A percentile compares a stretch with the other conserved stretches of the same genome.
Evolutionary conservation across 2,797 vertebrate species (phyloP).

Genomic region (Anguilla obscura): DNA sequence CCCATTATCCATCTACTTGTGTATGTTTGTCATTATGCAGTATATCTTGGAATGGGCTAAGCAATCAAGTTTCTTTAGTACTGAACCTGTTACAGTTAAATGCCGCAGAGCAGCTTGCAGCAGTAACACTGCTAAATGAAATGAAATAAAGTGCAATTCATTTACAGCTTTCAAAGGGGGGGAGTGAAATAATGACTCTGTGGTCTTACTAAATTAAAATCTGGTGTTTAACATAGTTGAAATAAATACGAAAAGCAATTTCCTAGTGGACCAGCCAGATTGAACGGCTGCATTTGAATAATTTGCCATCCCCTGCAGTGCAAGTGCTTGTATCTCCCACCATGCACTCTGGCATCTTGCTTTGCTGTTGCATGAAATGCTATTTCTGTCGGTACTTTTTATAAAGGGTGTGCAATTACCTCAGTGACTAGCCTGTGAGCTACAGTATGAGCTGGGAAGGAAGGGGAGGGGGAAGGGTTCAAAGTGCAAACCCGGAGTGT

Average conservation of each 20-base stretch:
- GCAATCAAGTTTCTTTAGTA: not conserved
- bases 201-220: not conserved
- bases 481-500: not conserved
- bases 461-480: not conserved
- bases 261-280: not conserved
- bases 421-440: not conserved
- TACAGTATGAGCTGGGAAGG: not conserved
- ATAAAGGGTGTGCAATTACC: not conserved
- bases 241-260: not conserved
- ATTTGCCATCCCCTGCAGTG: not conserved
- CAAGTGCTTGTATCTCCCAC: not conserved
- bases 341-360: conserved; percentile 7
- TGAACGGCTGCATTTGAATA: not conserved
- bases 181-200: not conserved
- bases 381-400: not conserved
- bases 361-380: conserved; percentile 28
- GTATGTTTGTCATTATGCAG: not conserved
- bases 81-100: not conserved
- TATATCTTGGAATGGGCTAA: not conserved
- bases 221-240: not conserved
- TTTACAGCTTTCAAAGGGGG: not conserved
- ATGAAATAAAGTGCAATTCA: not conserved
- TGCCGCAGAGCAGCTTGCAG: not conserved
- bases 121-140: not conserved
- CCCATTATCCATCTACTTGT: not conserved